Base-by-base conservation (phyloP, 1,140 invertebrate species). In the Saccostrea glomerata region DNA sequence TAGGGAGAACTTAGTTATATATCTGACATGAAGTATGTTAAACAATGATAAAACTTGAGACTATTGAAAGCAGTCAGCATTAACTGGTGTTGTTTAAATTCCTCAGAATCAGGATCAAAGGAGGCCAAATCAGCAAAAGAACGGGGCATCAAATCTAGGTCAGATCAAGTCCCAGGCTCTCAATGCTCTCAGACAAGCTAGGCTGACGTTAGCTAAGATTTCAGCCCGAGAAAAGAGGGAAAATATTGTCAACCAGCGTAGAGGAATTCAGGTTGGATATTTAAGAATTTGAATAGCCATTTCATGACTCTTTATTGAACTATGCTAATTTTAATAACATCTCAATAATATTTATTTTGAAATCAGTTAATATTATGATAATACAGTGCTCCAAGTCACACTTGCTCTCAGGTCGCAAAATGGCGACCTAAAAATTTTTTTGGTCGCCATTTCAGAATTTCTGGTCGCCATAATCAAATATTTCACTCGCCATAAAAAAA, bases 101-200 rank as follows among this genome's bases (percentile, higher is more conserved):
- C 58, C 30, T 66, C 23, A 77, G 70, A 20, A 17, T 20, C 15
- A 17, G n/a, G 58, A 77, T 36, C 70, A 77, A 36, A 77, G 70
- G 70, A 36, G 23, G 11, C 58, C 58, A 63, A 63, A n/a, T 17
- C 58, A 63, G 23, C 58, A 63, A 63, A 17, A 60, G 58, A 17
- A 20, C n/a, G 17, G 13, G 13, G n/a, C 58, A 20, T 77, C 70
- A 25, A 77, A 77, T 77, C 30, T 77, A 36, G 70, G 70, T 9
- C 70, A 77, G 70, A 77, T 77, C 11, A 77, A 77, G 15, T 77
- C 70, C 70, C 70, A 77, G 25, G 70, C 70, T 0, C 15, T 77
- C 7, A 77, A 11, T 77, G 70, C 70, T 36, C 70, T 77, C 36
- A 77, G 70, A 77, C 70, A 77, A 36, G 70, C 70, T 36, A 77